Percentiles rank a stretch among this genome's conserved stretches.
Evolutionary conservation across 2,888 invertebrate species (phyloP).

Genomic region (Noctua janthe): DNA sequence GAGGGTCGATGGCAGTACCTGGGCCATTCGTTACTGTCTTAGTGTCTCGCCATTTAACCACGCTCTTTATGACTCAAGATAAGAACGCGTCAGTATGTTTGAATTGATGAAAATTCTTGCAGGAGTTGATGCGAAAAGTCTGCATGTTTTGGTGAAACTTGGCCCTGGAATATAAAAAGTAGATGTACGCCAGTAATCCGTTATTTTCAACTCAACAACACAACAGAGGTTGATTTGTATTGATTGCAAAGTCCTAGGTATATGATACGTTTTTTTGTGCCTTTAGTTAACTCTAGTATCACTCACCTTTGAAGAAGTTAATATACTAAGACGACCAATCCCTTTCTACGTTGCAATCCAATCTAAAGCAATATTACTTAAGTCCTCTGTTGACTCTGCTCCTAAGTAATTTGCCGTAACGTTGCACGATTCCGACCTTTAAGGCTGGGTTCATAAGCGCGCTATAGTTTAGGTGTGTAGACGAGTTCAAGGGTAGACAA

Average conservation of each 20-base stretch:
- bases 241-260: neutral
- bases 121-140: slow-evolving; percentile 7
- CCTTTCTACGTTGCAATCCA: slow-evolving; percentile 45
- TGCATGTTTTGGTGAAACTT: neutral
- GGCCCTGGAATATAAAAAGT: neutral
- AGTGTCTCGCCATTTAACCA: slow-evolving; percentile 50
- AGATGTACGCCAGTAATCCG: neutral
- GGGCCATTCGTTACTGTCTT: slow-evolving; percentile 57
- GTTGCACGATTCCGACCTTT: slow-evolving; percentile 58
- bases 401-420: slow-evolving; percentile 42
- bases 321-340: slow-evolving; percentile 31
- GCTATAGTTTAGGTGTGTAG: slow-evolving; percentile 61
- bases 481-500: slow-evolving; percentile 68
- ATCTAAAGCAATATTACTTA: slow-evolving; percentile 56
- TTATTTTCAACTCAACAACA: neutral
- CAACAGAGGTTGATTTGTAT: neutral
- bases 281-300: neutral
- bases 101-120: slow-evolving; percentile 8
- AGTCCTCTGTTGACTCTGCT: slow-evolving; percentile 44
- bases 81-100: slow-evolving; percentile 38
- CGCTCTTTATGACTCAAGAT: slow-evolving; percentile 51
- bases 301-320: slow-evolving; percentile 9
- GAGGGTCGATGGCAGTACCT: slow-evolving; percentile 62
- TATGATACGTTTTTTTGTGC: neutral
- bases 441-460: slow-evolving; percentile 48